A percentile compares a stretch with the other conserved stretches of the same genome.
Conservation (phyloP, 2,113 vertebrate genomes). For the Bucco capensis region DNA sequence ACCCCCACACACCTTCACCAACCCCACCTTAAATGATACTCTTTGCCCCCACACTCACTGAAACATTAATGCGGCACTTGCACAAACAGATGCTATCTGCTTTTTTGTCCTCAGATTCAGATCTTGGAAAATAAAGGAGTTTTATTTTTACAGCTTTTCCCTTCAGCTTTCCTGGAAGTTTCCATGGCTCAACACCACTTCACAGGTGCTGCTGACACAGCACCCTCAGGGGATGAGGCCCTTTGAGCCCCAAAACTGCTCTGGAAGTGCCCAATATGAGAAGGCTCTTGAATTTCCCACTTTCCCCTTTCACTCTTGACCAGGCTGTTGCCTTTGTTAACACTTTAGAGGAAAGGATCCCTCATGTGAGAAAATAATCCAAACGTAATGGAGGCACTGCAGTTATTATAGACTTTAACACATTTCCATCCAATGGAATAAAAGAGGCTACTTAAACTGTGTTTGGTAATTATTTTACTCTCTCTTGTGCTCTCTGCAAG, state of each 20-base stretch:
- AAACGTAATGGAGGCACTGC: background rate
- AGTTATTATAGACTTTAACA: background rate
- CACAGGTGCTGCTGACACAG: background rate
- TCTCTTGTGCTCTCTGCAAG: background rate
- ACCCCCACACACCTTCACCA: background rate
- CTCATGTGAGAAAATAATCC: background rate
- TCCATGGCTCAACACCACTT: background rate
- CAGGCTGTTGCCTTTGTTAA: background rate
- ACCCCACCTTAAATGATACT: background rate
- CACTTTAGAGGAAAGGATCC: background rate
- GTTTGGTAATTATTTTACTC: background rate
- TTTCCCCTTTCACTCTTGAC: background rate
- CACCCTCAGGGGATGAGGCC: background rate
- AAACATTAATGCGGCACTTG: accelerated
- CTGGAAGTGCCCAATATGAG: background rate
- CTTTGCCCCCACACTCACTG: background rate
- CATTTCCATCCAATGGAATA: background rate
- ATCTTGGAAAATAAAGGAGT: background rate
- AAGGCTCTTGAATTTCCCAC: background rate
- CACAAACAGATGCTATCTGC: background rate
- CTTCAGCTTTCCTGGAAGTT: background rate
- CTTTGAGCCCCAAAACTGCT: background rate
- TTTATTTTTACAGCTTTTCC: background rate
- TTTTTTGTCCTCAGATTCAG: background rate
- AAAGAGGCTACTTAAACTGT: background rate